A percentile compares a stretch with the other conserved stretches of the same genome.
Evolutionary conservation across 1,140 invertebrate species (phyloP).

Genomic region (Oedothorax gibbosus): DNA sequence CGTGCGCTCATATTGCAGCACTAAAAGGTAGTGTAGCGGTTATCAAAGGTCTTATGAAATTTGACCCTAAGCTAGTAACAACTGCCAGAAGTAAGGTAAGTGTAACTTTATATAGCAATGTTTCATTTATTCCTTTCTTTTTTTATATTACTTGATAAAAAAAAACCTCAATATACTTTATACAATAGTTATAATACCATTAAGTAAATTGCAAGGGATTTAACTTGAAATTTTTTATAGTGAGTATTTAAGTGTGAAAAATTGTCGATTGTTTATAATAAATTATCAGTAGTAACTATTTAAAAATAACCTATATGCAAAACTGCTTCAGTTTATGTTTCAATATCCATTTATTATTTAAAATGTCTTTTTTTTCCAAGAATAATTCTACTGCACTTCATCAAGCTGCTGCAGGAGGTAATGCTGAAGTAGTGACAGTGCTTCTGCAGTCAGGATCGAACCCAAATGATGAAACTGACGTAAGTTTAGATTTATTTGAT

Average conservation of each 20-base stretch:
- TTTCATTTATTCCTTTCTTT: not conserved
- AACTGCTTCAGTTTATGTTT: not conserved
- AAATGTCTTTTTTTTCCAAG: constrained; percentile 71
- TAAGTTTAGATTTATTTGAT: constrained; percentile 64
- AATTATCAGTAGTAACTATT: not conserved
- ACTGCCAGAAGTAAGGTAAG: constrained; percentile 84
- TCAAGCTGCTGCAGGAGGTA: constrained; percentile 92
- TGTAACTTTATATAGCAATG: constrained; percentile 2
- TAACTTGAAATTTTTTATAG: no score
- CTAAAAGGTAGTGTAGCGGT: constrained; percentile 98
- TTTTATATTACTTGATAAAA: no score
- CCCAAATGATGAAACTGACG: constrained; percentile 94
- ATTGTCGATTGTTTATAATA: no score
- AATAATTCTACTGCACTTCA: constrained; percentile 96
- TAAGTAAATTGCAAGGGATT: no score
- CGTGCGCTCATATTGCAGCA: constrained; percentile 98
- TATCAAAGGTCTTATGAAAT: constrained; percentile 98
- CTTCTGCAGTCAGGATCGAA: constrained; percentile 93
- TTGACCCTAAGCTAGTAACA: constrained; percentile 94
- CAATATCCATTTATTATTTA: not conserved
- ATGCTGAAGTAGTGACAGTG: constrained; percentile 91
- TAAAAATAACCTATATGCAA: not conserved
- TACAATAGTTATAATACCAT: no score
- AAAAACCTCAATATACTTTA: no score
- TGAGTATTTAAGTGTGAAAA: no score